Base-by-base conservation (phyloP, 2,113 vertebrate genomes). In the Phrynosoma blainvillii region DNA sequence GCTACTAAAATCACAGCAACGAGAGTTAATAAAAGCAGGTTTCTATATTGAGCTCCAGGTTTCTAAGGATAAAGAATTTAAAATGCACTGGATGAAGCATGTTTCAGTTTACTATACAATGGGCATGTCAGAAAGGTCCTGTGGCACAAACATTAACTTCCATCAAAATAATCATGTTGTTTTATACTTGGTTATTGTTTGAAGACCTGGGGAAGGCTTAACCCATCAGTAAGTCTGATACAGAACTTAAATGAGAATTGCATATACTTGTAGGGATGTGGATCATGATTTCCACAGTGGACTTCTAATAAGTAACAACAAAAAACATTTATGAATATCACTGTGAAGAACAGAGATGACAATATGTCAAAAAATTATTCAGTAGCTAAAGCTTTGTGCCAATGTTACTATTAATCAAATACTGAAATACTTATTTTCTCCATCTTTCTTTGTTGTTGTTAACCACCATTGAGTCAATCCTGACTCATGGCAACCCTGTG, bases 311-410 rank as follows among this genome's bases (percentile, higher is more conserved):
- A 87, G 13, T 88, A 82, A 84, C 14, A 1, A 70, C 80, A 47
- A 2, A 91, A 89, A 10, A 12, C 71, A 47, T 30, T 87, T 86
- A 84, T 89, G 77, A 88, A 88, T 78, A 86, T 90, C 80, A 89
- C 32, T 79, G 86, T 80, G 68, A 40, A 90, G 88, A 93, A 90
- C 79, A 87, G 20, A 85, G 85, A 94, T 74, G 86, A 54, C 88
- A 90, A 79, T 81, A 87, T 92, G 79, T 89, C 25, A 89, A 86
- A 89, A 88, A 86, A 92, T 6, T 4, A 93, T 84, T 88, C 70
- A 82, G 56, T 68, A 78, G 89, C 74, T 59, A 59, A n/a, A 21
- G n/a, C 40, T 52, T 86, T 47, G 47, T 47, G 47, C 47, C 47
- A 47, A 47, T 47, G 47, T 7, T 47, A 7, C 47, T 47, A 47